Conservation (phyloP, 2,113 vertebrate species). For the Picathartes gymnocephalus region DNA sequence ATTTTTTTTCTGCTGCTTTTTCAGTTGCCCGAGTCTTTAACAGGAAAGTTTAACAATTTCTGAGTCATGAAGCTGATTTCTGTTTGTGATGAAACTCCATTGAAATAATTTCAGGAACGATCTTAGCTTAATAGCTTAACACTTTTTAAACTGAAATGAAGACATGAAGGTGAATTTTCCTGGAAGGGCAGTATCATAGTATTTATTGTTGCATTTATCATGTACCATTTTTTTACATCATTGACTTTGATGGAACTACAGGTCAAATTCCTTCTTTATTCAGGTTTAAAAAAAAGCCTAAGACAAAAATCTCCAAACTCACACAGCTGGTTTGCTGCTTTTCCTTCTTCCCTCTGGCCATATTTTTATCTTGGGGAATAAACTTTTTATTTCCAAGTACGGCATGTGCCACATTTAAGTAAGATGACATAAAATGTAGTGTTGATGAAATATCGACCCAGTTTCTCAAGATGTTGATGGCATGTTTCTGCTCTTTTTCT, state of each 20-base stretch:
- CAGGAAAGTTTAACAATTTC: slow-evolving; percentile 29
- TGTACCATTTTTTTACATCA: background rate
- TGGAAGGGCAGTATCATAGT: background rate
- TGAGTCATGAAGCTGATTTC: background rate
- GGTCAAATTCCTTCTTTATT: background rate
- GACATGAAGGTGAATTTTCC: background rate
- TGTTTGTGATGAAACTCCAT: background rate
- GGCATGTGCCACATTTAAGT: background rate
- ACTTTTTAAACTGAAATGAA: background rate
- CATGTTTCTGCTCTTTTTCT: background rate
- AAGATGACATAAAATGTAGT: background rate
- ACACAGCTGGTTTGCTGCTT: background rate
- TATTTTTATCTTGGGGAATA: background rate
- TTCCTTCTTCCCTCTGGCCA: background rate
- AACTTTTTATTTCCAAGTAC: background rate
- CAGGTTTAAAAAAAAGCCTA: background rate
- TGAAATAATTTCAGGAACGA: background rate
- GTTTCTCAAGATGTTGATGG: background rate
- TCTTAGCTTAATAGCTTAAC: background rate
- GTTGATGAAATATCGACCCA: background rate
- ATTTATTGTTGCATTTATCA: background rate
- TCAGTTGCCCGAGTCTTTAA: background rate
- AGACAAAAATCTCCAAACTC: background rate
- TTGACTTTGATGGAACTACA: background rate
- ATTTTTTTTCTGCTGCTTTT: background rate